Evolutionary conservation across 2,113 vertebrate species (phyloP), one percentile per base, ranked within the genome.

Genomic region (Columba janthina): DNA sequence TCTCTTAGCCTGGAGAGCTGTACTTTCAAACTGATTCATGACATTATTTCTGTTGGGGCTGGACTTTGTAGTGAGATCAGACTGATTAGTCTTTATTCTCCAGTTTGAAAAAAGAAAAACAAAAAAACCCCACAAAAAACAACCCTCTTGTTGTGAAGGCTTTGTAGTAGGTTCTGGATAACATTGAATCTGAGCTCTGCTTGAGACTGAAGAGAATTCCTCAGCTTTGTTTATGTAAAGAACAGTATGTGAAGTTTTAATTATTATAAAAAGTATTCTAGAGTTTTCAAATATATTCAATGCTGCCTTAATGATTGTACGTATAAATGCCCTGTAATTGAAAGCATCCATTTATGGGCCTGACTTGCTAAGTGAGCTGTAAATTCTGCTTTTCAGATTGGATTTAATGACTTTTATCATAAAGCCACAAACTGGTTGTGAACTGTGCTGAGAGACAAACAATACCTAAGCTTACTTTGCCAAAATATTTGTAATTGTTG

Each of bases 401-500:
- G 91, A 94, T 97, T 97, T 97, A 96, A 95, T 97, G 94, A 96
- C 82, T 97, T 94, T 91, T 97, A 95, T 97, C 84, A 95, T 96
- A 94, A 96, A 97, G 96, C 93, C 82, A 95, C 90, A 93, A 97
- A 92, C 96, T 97, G 82, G 48, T 96, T 93, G 93, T 96, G 94
- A 97, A 90, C 69, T 94, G 79, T 94, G 94, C 96, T 4, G 69
- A 90, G 93, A 93, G 92, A 72, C 96, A 96, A 96, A 97, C 96
- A 97, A 97, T 97, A 95, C 95, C 96, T 94, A 97, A 95, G 96
- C 94, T 96, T 97, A 97, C 87, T 97, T 97, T 96, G 96, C 93
- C 95, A 94, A 96, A 97, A 96, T 97, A 97, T 97, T 96, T 97
- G 94, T 96, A 93, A 93, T 97, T 97, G 97, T 97, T 96, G 93